phyloP scores from a whole-genome alignment of 2,888 invertebrate genomes.

The Cerastis leucographa region DNA sequence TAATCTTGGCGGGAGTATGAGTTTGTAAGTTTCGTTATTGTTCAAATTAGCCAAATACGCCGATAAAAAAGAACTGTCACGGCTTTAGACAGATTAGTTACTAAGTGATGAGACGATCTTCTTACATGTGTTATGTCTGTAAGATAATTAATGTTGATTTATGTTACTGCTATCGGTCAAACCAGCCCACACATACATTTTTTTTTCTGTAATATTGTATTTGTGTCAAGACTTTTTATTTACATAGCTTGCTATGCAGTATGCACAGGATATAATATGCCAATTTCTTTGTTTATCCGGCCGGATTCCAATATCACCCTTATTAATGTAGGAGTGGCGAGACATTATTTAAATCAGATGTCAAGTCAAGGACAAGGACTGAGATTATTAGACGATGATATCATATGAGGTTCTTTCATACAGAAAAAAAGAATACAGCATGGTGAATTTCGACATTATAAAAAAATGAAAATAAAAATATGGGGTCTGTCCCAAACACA shows the following conservation, averaged over 20 bases:
- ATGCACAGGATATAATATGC: not conserved
- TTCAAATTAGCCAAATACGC: constrained; percentile 43
- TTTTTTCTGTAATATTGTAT: constrained; percentile 9
- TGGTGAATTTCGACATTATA: constrained; percentile 22
- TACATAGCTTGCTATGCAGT: not conserved
- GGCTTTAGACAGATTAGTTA: constrained; percentile 7
- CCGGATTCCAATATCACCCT: constrained; percentile 16
- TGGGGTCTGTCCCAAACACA: too few relatives aligned
- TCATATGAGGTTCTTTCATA: constrained; percentile 49
- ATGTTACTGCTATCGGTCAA: constrained; percentile 40
- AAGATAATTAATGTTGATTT: constrained; percentile 32
- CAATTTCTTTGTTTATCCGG: constrained; percentile 9
- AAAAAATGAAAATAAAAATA: too few relatives aligned
- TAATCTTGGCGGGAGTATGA: constrained; percentile 62
- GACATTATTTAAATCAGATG: constrained; percentile 35
- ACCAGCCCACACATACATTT: constrained; percentile 8
- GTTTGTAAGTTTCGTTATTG: constrained; percentile 33
- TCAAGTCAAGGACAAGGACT: constrained; percentile 45
- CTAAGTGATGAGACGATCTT: constrained; percentile 12
- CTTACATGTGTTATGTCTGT: constrained; percentile 9
- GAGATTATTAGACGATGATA: constrained; percentile 67
- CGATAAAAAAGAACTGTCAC: constrained; percentile 3
- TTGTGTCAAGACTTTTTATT: constrained; percentile 5
- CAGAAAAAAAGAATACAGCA: not conserved
- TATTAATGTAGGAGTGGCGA: not conserved